Conservation (phyloP, 2,113 vertebrate species). For the Petrocephalus microphthalmus region DNA sequence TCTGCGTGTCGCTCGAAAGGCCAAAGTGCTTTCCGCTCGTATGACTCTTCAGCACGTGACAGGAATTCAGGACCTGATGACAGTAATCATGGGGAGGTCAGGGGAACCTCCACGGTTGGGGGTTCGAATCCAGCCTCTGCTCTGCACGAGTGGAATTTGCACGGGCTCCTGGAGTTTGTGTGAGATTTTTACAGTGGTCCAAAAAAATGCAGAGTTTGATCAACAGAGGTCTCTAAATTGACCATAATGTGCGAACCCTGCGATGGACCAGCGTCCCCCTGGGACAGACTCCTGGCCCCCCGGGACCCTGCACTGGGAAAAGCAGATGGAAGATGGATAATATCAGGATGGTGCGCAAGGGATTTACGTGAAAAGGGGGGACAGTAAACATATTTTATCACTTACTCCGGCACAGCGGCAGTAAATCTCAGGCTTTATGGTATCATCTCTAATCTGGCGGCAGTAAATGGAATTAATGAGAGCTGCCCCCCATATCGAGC, state of each 20-base stretch:
- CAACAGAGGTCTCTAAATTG: neutral
- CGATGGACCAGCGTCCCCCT: neutral
- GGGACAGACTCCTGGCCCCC: neutral
- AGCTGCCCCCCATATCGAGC: neutral
- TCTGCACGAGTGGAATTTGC: neutral
- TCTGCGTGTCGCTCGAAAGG: neutral
- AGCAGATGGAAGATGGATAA: neutral
- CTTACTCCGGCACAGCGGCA: conserved; percentile 9
- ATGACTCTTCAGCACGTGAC: neutral
- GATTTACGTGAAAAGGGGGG: conserved; percentile 15
- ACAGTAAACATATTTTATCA: conserved; percentile 27
- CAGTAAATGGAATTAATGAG: conserved; percentile 23
- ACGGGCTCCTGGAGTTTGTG: neutral
- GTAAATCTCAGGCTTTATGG: conserved; percentile 21
- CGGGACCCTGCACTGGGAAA: neutral
- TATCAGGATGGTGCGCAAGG: neutral
- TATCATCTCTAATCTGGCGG: conserved; percentile 14
- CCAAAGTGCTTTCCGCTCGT: neutral
- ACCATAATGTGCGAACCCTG: neutral
- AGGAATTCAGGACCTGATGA: neutral
- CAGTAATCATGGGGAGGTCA: neutral
- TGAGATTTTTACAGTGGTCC: neutral
- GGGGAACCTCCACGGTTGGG: neutral
- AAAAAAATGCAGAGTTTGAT: neutral
- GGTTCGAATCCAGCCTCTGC: neutral